Percentiles rank a stretch among this genome's conserved stretches.
Evolutionary conservation across 2,113 vertebrate genomes (phyloP).

Genomic region (Puntigrus tetrazona): DNA sequence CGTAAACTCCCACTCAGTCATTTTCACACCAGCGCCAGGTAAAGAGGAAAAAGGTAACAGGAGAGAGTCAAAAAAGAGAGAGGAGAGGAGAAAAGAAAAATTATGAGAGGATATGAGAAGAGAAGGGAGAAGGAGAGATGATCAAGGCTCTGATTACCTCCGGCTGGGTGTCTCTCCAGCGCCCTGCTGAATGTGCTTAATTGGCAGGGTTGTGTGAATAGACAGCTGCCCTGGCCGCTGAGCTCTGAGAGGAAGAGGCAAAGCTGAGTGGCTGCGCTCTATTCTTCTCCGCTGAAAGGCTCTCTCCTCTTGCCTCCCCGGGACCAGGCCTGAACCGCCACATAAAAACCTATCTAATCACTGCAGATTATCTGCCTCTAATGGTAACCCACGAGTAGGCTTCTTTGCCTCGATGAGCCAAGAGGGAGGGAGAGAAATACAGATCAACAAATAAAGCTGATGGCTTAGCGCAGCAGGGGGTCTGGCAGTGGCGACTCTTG

Average conservation of each 20-base stretch:
- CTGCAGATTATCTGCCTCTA: slow-evolving; percentile 62
- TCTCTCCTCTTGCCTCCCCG: slow-evolving; percentile 37
- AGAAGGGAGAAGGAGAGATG: slow-evolving; percentile 43
- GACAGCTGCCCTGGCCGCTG: slow-evolving; percentile 86
- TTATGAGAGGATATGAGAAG: slow-evolving; percentile 53
- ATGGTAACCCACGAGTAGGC: slow-evolving; percentile 56
- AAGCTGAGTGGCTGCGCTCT: slow-evolving; percentile 61
- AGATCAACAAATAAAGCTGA: slow-evolving; percentile 66
- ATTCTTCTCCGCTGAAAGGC: slow-evolving; percentile 62
- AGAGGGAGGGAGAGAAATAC: slow-evolving; percentile 66
- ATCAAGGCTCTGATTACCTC: slow-evolving; percentile 64
- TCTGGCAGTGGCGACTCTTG: slow-evolving; percentile 51
- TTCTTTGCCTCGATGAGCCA: slow-evolving; percentile 49
- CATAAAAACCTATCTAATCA: slow-evolving; percentile 64
- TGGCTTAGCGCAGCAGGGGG: slow-evolving; percentile 54
- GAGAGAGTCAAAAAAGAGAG: slow-evolving; percentile 14
- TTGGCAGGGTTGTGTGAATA: slow-evolving; percentile 82
- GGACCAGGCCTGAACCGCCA: slow-evolving; percentile 30
- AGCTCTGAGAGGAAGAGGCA: slow-evolving; percentile 68
- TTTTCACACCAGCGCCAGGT: slow-evolving; percentile 26
- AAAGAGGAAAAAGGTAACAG: neutral
- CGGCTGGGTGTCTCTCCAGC: slow-evolving; percentile 67
- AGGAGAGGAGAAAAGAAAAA: slow-evolving; percentile 31
- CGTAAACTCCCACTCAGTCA: slow-evolving; percentile 9
- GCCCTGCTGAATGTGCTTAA: slow-evolving; percentile 90